Base-by-base conservation (phyloP, 1,140 invertebrate species). In the Apolygus lucorum region DNA sequence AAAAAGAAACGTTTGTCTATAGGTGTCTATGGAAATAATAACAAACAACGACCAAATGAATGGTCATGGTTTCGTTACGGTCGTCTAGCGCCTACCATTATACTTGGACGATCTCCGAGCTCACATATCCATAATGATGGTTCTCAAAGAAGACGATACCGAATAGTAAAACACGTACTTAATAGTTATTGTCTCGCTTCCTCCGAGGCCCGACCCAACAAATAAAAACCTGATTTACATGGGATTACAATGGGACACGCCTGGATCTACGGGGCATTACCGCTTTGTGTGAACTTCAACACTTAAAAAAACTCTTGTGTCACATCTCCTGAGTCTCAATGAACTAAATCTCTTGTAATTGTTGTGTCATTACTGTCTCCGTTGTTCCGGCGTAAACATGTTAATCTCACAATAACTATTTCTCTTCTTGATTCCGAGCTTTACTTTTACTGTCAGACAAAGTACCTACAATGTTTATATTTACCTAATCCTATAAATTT, bases 221-320 rank as follows among this genome's bases (percentile, higher is more conserved):
- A 59, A 59, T 59, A 59, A 59, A 59, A 59, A 59, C 54, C 54
- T 59, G 54, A 59, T 59, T 59, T 59, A 59, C 54, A 59, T 59
- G 11, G 54, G 22, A 59, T 59, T 59, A 59, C 54, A 59, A 59
- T 59, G 22, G 54, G 22, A 22, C 54, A 4, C 54, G 54, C 54
- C 54, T 59, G 54, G 22, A 22, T 22, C 54, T 49, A 8, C 22
- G 11, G 2, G 54, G 13, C 11, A 13, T 11, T 59, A 59, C 4
- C 54, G 4, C 22, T 59, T 22, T 11, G 11, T 11, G 22, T 11
- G 54, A 11, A 24, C 54, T 59, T 59, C 11, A 24, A 59, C 54
- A 24, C 54, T 4, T 24, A 17, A 14, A 22, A 13, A 21, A 59
- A 11, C 22, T 22, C 22, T 59, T 24, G 2, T 14, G 4, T 22